Base-by-base conservation (phyloP, 2,113 vertebrate species). In the Psittacara wagleri region DNA sequence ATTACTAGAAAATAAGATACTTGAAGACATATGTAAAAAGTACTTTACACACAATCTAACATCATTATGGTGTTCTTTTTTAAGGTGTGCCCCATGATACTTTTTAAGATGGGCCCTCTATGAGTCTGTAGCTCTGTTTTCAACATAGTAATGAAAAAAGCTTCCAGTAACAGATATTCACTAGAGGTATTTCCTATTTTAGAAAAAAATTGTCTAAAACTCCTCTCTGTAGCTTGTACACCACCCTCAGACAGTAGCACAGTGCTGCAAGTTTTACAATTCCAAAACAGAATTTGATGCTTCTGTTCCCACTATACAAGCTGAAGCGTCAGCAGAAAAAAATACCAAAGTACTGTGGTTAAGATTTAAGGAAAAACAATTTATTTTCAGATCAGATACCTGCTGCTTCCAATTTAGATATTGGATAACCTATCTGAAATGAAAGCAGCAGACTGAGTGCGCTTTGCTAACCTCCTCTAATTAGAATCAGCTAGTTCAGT, bases 321-420 rank as follows among this genome's bases (percentile, higher is more conserved):
- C 41, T 68, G 33, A 92, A 89, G 14, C 22, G 67, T 24, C 37
- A 68, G 27, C 27, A 7, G 20, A 80, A 74, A 3, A 55, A 41
- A 77, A 62, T n/a, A 57, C 43, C 6, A 78, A 54, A 92, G 22
- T 27, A 68, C 57, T 51, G 51, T 77, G 29, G 67, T 27, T 80
- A 19, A 35, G 55, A 76, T 86, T 94, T 92, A 95, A 91, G n/a
- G 44, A 74, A 87, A 96, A 97, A 95, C 85, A 95, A 96, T 97
- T 98, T 97, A 37, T 97, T 98, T 98, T 97, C 86, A 96, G 90
- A 97, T 95, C 90, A 94, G 90, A 96, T 74, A 96, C 74, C 91
- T 96, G 78, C 95, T 96, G 92, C 92, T 97, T 96, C 88, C 95
- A 97, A 96, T 98, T 98, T 97, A 98, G 94, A 93, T 92, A 87